Evolutionary conservation across 2,113 vertebrate species (phyloP).

Genomic region (Hipposideros armiger): DNA sequence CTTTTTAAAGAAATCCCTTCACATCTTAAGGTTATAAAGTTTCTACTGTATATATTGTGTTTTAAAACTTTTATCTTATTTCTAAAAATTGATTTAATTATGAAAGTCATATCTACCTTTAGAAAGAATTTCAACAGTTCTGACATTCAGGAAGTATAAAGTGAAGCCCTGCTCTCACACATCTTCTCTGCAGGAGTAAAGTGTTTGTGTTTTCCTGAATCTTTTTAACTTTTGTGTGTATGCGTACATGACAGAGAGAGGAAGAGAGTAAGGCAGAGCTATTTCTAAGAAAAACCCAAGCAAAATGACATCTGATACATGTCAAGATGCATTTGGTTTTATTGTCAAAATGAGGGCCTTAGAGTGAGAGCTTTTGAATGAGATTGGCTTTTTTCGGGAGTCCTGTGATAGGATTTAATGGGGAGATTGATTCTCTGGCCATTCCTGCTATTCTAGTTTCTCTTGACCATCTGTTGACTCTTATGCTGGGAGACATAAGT

Average conservation of each 20-base stretch:
- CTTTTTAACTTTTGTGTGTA: neutral
- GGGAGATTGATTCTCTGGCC: neutral
- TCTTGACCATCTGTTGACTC: constrained; percentile 10
- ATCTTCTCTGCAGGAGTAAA: neutral
- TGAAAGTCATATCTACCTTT: constrained; percentile 25
- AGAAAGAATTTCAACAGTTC: constrained; percentile 11
- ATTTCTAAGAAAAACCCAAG: constrained; percentile 14
- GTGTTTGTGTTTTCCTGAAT: constrained; percentile 16
- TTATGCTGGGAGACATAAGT: neutral
- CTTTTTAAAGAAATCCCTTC: constrained; percentile 54
- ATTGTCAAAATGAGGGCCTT: neutral
- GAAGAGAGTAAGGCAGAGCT: neutral
- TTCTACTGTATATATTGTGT: neutral
- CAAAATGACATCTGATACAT: neutral
- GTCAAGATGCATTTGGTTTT: neutral
- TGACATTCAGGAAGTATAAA: neutral
- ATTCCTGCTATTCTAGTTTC: neutral
- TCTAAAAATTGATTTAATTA: neutral
- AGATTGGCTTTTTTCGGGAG: neutral
- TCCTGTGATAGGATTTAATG: neutral
- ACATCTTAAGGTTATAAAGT: neutral
- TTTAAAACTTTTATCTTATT: constrained; percentile 45
- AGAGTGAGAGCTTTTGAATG: neutral
- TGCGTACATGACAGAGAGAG: neutral
- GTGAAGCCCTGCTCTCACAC: neutral